Evolutionary conservation across 2,797 vertebrate species (phyloP).

Genomic region (Menidia menidia): DNA sequence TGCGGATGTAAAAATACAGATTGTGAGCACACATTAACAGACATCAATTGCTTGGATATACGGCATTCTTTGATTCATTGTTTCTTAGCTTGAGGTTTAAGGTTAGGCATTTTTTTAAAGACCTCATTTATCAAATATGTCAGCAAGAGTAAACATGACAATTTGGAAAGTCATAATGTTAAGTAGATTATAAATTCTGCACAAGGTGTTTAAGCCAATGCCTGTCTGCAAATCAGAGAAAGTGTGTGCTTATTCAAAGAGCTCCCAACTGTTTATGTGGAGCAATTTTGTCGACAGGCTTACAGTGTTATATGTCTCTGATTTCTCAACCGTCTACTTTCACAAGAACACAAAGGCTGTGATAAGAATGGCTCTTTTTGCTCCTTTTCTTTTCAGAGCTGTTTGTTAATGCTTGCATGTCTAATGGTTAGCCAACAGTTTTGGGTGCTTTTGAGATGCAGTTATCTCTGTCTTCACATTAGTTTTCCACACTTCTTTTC

Average conservation of each 20-base stretch:
- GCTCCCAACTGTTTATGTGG: background rate
- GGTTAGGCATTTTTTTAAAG: background rate
- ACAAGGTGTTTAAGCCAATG: background rate
- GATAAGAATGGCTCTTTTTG: background rate
- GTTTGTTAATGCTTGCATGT: background rate
- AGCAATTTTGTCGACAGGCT: background rate
- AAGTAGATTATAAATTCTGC: background rate
- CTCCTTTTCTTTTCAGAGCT: background rate
- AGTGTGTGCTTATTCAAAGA: background rate
- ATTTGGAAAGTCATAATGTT: background rate
- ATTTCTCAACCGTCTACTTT: constrained; percentile 8
- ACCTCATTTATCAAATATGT: background rate
- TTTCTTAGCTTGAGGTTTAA: background rate
- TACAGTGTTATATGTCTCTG: constrained; percentile 5
- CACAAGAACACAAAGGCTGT: constrained; percentile 5
- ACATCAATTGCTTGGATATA: background rate
- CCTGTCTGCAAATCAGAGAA: background rate
- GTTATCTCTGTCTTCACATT: constrained; percentile 11
- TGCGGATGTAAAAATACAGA: background rate
- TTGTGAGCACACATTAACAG: background rate
- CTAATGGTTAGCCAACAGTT: constrained; percentile 13
- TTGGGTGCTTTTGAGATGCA: constrained; percentile 26
- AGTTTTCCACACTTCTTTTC: background rate
- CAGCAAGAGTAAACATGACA: background rate
- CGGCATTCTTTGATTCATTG: background rate